A percentile compares a stretch with the other conserved stretches of the same genome.
These are phyloP conservation scores for Hanleya hanleyi DNA, from an alignment of 2,888 invertebrate genomes.

Conservation along the genomic window DNA sequence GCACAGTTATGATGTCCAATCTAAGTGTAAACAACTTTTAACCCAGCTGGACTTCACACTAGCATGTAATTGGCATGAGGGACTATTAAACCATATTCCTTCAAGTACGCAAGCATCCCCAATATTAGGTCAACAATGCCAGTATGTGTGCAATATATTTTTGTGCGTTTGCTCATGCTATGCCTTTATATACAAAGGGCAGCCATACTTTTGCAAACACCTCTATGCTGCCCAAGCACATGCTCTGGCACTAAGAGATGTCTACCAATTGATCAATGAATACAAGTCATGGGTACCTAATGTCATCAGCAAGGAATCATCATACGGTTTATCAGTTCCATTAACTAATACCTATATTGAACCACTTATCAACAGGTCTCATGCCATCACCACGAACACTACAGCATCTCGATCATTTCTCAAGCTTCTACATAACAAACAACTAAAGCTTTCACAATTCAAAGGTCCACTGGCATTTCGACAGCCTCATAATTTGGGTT, in stretches of 20 bases:
- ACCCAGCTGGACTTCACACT: not conserved
- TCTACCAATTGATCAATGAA: not conserved
- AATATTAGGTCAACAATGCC: no score
- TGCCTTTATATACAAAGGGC: not conserved
- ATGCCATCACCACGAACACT: not conserved
- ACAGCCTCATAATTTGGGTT: not conserved
- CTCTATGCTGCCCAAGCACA: not conserved
- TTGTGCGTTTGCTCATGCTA: not conserved
- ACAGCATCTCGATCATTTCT: not conserved
- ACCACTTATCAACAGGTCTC: not conserved
- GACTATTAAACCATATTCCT: not conserved
- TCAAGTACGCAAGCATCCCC: not conserved
- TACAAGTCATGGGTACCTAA: not conserved
- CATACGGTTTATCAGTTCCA: no score
- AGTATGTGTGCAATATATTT: not conserved
- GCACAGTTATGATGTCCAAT: not conserved
- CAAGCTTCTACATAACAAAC: not conserved
- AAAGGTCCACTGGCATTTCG: not conserved
- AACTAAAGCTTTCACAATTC: not conserved
- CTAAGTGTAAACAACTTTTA: not conserved
- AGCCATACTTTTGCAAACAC: not conserved
- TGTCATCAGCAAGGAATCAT: not conserved
- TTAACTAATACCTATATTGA: not conserved
- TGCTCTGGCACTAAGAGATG: not conserved
- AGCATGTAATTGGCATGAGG: not conserved